These are phyloP conservation scores for Rotaria sp. DNA, from an alignment of 2,888 invertebrate genomes.

Conservation along the genomic window DNA sequence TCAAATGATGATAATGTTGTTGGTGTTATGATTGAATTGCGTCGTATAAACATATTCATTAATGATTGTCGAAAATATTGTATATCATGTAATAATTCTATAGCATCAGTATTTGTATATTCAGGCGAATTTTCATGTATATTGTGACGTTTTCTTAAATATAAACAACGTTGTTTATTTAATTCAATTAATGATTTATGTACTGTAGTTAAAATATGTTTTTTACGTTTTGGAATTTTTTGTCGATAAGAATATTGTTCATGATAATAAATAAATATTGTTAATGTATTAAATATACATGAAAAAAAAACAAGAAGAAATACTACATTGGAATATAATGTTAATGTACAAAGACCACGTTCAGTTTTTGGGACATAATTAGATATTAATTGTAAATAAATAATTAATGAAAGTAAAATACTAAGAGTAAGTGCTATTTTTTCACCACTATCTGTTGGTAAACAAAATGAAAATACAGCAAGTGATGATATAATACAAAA, in stretches of 20 bases:
- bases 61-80: neutral
- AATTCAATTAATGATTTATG: neutral
- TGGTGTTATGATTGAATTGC: neutral
- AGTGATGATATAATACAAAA: conserved; percentile 35
- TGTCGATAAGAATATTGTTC: neutral
- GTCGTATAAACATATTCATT: neutral
- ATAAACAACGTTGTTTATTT: neutral
- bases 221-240: neutral
- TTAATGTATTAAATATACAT: conserved; percentile 27
- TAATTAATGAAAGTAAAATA: conserved; percentile 31
- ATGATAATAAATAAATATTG: conserved; percentile 13
- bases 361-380: conserved; percentile 35
- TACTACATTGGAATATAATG: conserved; percentile 20
- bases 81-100: neutral
- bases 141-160: neutral
- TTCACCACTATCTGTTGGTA: conserved; percentile 36
- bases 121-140: neutral
- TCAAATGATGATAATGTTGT: neutral
- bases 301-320: conserved; percentile 10
- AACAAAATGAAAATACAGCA: conserved; percentile 39
- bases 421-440: conserved; percentile 33
- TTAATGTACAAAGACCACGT: neutral
- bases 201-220: neutral
- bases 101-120: neutral
- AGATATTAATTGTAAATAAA: conserved; percentile 39